A percentile compares a stretch with the other conserved stretches of the same genome.
Conservation (phyloP, 2,888 invertebrate genomes). For the Melangyna quadrimaculata region DNA sequence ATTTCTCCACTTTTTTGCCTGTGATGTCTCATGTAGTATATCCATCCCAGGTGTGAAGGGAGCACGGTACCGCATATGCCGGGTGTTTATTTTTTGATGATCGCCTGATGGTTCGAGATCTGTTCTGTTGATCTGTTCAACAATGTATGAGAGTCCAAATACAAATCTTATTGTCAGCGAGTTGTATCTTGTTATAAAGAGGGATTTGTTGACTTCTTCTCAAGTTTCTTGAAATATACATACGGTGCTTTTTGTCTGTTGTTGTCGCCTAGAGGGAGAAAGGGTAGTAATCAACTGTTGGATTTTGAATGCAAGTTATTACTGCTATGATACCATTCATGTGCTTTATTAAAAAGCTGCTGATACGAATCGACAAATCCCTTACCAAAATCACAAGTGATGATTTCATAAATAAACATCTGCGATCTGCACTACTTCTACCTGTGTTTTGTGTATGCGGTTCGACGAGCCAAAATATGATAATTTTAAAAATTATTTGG, state of each 20-base stretch:
- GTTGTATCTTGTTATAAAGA: not conserved
- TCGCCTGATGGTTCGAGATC: not conserved
- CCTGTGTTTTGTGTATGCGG: no score
- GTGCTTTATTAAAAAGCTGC: no score
- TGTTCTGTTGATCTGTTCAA: slow-evolving; percentile 34
- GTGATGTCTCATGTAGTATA: not conserved
- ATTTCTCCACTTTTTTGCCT: slow-evolving; percentile 57
- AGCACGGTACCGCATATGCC: not conserved
- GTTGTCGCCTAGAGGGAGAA: no score
- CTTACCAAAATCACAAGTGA: no score
- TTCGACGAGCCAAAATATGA: no score
- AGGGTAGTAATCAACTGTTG: no score
- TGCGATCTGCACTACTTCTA: no score
- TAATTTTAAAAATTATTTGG: no score
- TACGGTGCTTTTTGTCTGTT: not conserved
- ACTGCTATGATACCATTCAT: no score
- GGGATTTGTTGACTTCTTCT: not conserved
- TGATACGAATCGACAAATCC: no score
- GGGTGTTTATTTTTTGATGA: not conserved
- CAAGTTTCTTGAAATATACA: not conserved
- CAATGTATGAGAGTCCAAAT: slow-evolving; percentile 16
- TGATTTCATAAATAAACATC: no score
- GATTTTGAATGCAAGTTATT: no score
- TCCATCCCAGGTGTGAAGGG: slow-evolving; percentile 19
- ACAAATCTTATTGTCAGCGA: not conserved